Evolutionary conservation across 23 tunicate genomes (phyloP), one percentile per base, ranked within the genome.

Genomic region (Ascidia mentula): DNA sequence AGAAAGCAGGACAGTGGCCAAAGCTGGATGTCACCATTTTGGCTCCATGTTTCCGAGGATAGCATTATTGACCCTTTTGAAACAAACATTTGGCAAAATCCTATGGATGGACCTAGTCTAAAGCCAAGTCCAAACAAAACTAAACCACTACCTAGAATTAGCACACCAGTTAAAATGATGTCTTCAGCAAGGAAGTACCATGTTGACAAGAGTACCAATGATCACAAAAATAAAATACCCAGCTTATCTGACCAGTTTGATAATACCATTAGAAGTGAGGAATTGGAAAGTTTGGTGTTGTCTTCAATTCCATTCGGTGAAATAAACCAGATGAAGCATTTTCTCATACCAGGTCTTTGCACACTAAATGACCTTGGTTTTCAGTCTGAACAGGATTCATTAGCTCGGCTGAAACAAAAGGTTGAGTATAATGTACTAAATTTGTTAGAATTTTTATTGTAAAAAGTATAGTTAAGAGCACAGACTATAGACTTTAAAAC

Each of bases 21-120:
- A 9, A 9, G 65, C 65, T 53, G 65, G 65, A 20, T 20, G 4
- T 6, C 65, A 20, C 65, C 65, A 6, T 5, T 20, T 28, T 53
- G 65, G 65, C 65, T 53, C 24, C 12, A 53, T 6, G 13, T 53
- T 6, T 3, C 13, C 22, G 65, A 9, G 24, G 65, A 53, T 20
- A 9, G 2, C 65, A 53, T 53, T 53, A 28, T 53, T 6, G 65
- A 53, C 24, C 65, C 65, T 5, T 53, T 53, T 53, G 65, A 53
- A 53, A 53, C 65, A 53, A 53, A 53, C 65, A 53, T 53, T 53
- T 53, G 1, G 22, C 65, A 53, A 53, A 53, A 53, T 53, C 65
- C 65, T 53, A 53, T 53, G 65, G 65, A 53, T 53, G 65, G 65
- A 26, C 65, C 65, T 5, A 53, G 13, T 9, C 65, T 53, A 9